Evolutionary conservation across 1,140 invertebrate genomes (phyloP).

Genomic region (Chironomus striatipennis): DNA sequence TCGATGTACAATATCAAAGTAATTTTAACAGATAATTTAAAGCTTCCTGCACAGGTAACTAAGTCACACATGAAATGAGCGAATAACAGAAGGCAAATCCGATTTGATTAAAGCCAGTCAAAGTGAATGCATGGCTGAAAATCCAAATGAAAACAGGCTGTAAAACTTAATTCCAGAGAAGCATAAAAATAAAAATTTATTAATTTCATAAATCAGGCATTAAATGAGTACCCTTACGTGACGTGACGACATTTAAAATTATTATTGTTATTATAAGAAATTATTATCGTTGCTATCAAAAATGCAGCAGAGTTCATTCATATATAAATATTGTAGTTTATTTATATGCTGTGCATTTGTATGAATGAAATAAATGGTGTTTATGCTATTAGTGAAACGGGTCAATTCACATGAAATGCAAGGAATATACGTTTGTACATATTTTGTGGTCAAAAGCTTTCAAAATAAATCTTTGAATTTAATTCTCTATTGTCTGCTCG

Average conservation of each 20-base stretch:
- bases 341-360: not conserved
- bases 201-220: constrained; percentile 14
- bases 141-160: too few relatives aligned
- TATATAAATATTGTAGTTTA: too few relatives aligned
- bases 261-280: not conserved
- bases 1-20: too few relatives aligned
- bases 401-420: not conserved
- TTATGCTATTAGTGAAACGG: constrained; percentile 1
- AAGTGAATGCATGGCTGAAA: too few relatives aligned
- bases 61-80: too few relatives aligned
- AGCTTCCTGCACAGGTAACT: too few relatives aligned
- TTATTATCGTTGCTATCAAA: not conserved
- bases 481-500: not conserved
- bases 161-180: not conserved
- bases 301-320: not conserved
- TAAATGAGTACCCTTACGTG: not conserved
- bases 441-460: not conserved
- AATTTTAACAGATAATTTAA: too few relatives aligned
- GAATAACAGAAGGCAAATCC: too few relatives aligned
- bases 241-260: constrained; percentile 2
- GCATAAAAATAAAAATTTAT: not conserved
- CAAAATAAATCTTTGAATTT: constrained; percentile 6
- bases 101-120: too few relatives aligned
- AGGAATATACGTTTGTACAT: not conserved
- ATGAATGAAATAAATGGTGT: not conserved